A percentile compares a stretch with the other conserved stretches of the same genome.
Conservation (phyloP, 1,140 invertebrate species). For the Lycorma delicatula region DNA sequence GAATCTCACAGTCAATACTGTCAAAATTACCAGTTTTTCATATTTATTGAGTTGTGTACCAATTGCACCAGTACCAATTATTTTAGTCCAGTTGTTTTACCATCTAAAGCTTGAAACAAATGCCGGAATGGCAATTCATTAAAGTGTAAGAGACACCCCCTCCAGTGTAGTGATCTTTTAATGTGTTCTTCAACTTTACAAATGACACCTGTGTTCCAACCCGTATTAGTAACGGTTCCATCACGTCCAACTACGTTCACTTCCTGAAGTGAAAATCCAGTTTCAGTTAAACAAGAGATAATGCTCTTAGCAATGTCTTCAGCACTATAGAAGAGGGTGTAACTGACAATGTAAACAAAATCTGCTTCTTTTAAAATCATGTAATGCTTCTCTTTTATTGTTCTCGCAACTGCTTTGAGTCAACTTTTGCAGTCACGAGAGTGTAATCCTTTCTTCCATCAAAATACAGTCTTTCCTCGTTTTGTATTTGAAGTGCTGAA, state of each 20-base stretch:
- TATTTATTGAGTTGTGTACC: conserved; percentile 26
- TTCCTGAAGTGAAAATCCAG: conserved; percentile 18
- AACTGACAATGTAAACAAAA: conserved; percentile 25
- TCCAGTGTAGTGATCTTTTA: conserved; percentile 25
- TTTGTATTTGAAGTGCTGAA: neutral
- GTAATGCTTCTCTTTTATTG: conserved; percentile 25
- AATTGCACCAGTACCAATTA: conserved; percentile 25
- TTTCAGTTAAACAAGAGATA: conserved; percentile 15
- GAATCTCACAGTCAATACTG: conserved; percentile 16
- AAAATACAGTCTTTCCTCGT: conserved; percentile 6
- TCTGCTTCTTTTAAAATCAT: conserved; percentile 28
- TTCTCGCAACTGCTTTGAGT: conserved; percentile 23
- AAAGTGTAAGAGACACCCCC: conserved; percentile 29
- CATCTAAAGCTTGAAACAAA: conserved; percentile 29
- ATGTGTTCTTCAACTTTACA: conserved; percentile 20
- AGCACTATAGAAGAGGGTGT: conserved; percentile 21
- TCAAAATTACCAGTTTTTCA: conserved; percentile 25
- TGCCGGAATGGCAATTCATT: conserved; percentile 30
- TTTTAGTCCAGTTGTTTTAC: conserved; percentile 27
- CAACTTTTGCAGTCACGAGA: conserved; percentile 20
- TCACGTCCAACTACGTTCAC: conserved; percentile 28
- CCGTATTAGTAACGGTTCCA: conserved; percentile 32
- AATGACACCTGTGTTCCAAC: conserved; percentile 28
- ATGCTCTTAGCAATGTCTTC: conserved; percentile 19
- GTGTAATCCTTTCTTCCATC: conserved; percentile 29